Evolutionary conservation across 2,113 vertebrate genomes (phyloP).

Genomic region (Gnathonemus longibarbis): DNA sequence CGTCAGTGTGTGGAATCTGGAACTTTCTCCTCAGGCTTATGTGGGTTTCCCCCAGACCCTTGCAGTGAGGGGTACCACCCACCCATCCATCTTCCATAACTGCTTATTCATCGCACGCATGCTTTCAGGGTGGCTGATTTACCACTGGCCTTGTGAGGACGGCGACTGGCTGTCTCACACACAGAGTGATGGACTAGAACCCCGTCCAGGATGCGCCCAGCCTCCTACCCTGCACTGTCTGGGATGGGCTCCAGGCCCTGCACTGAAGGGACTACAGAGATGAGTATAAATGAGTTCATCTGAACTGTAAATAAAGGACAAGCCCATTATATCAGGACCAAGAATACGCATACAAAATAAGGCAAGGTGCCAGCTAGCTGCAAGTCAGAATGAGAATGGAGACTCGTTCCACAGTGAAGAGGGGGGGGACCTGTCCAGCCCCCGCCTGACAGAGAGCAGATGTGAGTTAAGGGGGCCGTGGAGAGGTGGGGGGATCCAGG

Average conservation of each 20-base stretch:
- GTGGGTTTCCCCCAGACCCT: background rate
- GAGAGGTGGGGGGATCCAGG: background rate
- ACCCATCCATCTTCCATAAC: background rate
- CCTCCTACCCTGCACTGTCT: background rate
- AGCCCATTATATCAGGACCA: background rate
- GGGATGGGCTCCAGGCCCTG: background rate
- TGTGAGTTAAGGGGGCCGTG: constrained; percentile 32
- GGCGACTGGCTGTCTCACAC: background rate
- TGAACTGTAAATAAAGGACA: background rate
- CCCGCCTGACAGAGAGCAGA: constrained; percentile 32
- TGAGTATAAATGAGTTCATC: background rate
- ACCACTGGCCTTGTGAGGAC: background rate
- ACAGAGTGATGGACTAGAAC: background rate
- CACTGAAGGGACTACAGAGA: background rate
- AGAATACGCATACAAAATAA: background rate
- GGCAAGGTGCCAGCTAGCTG: background rate
- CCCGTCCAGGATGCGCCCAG: background rate
- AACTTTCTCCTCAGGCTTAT: background rate
- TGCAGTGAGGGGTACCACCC: background rate
- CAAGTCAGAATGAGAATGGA: background rate
- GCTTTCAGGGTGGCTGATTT: background rate
- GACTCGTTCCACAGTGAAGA: constrained; percentile 22
- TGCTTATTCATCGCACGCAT: background rate
- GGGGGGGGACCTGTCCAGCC: constrained; percentile 28
- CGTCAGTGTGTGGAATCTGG: background rate